Base-by-base conservation (phyloP, 2,797 vertebrate genomes). In the Mormyrops boulengeri region DNA sequence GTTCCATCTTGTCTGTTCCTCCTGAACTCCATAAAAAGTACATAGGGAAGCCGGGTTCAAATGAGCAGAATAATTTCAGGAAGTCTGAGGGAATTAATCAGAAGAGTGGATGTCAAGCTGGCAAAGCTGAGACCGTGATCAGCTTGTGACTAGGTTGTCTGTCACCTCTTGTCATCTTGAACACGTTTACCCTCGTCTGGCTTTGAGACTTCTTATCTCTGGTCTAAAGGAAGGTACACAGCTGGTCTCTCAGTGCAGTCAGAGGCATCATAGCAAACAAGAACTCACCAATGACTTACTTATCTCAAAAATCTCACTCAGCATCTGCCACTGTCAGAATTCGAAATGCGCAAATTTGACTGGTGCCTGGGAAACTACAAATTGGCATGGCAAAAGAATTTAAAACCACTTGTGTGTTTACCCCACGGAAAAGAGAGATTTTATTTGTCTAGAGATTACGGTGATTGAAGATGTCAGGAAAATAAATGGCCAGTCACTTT, bases 361-460 rank as follows among this genome's bases (percentile, higher is more conserved):
- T 26, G 12, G 14, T 19, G n/a, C 6, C 34, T n/a, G 52, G 50
- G 50, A 87, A n/a, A 88, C 22, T 44, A 66, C 55, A 41, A 26
- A 88, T 38, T 88, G 14, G n/a, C 55, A 88, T 2, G 17, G 26
- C 14, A 30, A n/a, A 38, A 62, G 7, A 62, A 57, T 41, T 30
- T 52, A 87, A 87, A 53, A 30, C 26, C 49, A n/a, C 14, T 34
- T 12, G 34, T 34, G 47, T 30, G 11, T 44, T 62, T 66, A 53
- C 50, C n/a, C 2, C 7, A 57, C 6, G 14, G 49, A 87, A 57
- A 88, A 62, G 8, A 44, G 55, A 44, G 14, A 38, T 62, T 62
- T n/a, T 88, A 34, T 41, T 88, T 88, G 87, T 88, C 41, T 88
- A 44, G 55, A 60, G 87, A 62, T 66, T 62, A 88, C 57, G 12